phyloP scores from a whole-genome alignment of 2,888 invertebrate genomes.

The Drosophila neotestacea region DNA sequence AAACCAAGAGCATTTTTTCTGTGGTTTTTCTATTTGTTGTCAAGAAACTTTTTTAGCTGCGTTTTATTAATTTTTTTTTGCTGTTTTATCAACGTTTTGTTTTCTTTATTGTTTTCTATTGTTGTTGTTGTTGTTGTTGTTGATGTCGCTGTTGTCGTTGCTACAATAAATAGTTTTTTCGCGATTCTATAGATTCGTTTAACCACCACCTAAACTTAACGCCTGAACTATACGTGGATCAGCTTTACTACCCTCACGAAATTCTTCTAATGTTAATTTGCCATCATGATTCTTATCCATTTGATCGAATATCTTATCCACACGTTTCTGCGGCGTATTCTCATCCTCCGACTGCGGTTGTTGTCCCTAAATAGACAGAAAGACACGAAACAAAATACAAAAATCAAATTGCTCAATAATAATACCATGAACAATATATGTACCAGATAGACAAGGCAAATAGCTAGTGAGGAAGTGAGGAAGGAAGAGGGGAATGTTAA shows the following conservation, averaged over 20 bases:
- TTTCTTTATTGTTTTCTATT: slow-evolving; percentile 1
- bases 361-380: slow-evolving; percentile 89
- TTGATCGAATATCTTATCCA: slow-evolving; percentile 99
- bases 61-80: slow-evolving; percentile 31
- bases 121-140: slow-evolving; percentile 13
- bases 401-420: slow-evolving; percentile 16
- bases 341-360: slow-evolving; percentile 95
- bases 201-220: slow-evolving; percentile 92
- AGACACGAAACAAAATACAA: background rate
- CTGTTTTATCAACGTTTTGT: slow-evolving; percentile 30
- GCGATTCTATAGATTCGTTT: slow-evolving; percentile 76
- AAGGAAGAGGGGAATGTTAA: slow-evolving; percentile 64
- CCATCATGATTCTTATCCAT: slow-evolving; percentile 99
- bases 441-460: background rate
- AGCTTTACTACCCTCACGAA: slow-evolving; percentile 99
- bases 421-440: background rate
- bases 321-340: slow-evolving; percentile 97
- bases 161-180: slow-evolving; percentile 45
- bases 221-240: slow-evolving; percentile 99
- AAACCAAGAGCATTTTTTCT: slow-evolving; percentile 46
- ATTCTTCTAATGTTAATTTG: slow-evolving; percentile 97
- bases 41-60: slow-evolving; percentile 41
- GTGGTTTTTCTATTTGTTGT: slow-evolving; percentile 1
- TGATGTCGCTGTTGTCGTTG: slow-evolving; percentile 8
- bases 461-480: no score